Base-by-base conservation (phyloP, 2,113 vertebrate species). In the Mustela nigripes region DNA sequence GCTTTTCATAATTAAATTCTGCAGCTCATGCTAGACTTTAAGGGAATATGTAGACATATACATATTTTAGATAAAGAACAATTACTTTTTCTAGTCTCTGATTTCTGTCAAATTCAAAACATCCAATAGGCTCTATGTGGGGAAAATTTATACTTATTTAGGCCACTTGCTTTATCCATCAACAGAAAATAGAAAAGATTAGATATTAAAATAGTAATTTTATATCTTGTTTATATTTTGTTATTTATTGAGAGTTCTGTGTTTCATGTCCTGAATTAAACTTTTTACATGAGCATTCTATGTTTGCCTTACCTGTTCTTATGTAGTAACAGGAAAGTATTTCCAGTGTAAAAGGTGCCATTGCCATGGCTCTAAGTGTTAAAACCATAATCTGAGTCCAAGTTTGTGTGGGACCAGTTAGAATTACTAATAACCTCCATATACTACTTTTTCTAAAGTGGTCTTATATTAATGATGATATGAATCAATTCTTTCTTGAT, bases 1-100 rank as follows among this genome's bases (percentile, higher is more conserved):
- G 24, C 9, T 93, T 18, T 93, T 93, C 85, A 42, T 91, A 62
- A 60, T 82, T 91, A 95, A 73, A 96, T 73, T 67, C 28, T 96
- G 5, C 7, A 94, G 48, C 33, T 90, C 12, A 63, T 89, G 53
- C 2, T 79, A 89, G 63, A 86, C 65, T 39, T 65, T 56, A 28
- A 22, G 18, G 16, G 2, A 22, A 19, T 90, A 93, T 67, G 5
- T 69, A 80, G 42, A 63, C 6, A 1, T 60, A 22, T 1, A 86
- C 2, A 56, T 79, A 86, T 81, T 94, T 78, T 69, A 95, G 96
- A 89, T 82, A 2, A 39, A 73, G 14, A 94, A 80, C 12, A 87
- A 63, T 78, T 71, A 24, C 26, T 58, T 89, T 95, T 80, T 22
- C 21, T 86, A 81, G 5, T 1, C 50, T 12, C 19, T 1, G 36